phyloP scores from a whole-genome alignment of 2,888 invertebrate species.

The Pseudanteris insignis region DNA sequence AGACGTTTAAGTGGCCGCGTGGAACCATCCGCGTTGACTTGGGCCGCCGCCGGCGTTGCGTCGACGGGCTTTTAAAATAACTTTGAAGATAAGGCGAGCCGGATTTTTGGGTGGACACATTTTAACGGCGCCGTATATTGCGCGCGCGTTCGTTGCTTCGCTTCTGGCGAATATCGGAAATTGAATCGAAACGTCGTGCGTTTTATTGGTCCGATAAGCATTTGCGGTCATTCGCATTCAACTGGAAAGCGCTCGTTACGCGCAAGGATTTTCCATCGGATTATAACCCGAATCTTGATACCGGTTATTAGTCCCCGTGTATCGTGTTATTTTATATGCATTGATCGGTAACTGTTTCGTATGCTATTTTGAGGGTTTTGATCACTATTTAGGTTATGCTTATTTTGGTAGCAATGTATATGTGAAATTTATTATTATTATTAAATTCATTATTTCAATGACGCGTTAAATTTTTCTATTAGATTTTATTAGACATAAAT shows the following conservation, averaged over 20 bases:
- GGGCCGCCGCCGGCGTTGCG: neutral
- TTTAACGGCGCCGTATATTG: slow-evolving; percentile 20
- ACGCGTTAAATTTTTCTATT: too few species aligned
- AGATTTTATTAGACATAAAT: too few species aligned
- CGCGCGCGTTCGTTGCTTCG: slow-evolving; percentile 24
- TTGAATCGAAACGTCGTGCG: slow-evolving; percentile 37
- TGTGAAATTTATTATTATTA: too few species aligned
- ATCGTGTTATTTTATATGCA: too few species aligned
- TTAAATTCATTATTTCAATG: too few species aligned
- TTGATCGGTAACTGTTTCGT: too few species aligned
- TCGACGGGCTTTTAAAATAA: slow-evolving; percentile 32
- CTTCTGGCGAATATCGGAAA: slow-evolving; percentile 33
- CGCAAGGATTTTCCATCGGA: slow-evolving; percentile 27
- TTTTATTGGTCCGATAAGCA: slow-evolving; percentile 38
- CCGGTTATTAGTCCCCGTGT: too few species aligned
- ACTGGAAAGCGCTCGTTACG: slow-evolving; percentile 27
- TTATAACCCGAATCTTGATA: neutral
- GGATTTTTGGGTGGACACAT: slow-evolving; percentile 29
- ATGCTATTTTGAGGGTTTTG: too few species aligned
- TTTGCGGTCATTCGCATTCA: slow-evolving; percentile 35
- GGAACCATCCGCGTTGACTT: slow-evolving; percentile 4
- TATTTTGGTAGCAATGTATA: too few species aligned
- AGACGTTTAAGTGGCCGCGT: slow-evolving; percentile 27
- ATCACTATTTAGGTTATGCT: too few species aligned
- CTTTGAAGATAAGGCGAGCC: slow-evolving; percentile 26